Conservation (phyloP, 2,797 vertebrate genomes). For the Neosilurus hyrtlii region DNA sequence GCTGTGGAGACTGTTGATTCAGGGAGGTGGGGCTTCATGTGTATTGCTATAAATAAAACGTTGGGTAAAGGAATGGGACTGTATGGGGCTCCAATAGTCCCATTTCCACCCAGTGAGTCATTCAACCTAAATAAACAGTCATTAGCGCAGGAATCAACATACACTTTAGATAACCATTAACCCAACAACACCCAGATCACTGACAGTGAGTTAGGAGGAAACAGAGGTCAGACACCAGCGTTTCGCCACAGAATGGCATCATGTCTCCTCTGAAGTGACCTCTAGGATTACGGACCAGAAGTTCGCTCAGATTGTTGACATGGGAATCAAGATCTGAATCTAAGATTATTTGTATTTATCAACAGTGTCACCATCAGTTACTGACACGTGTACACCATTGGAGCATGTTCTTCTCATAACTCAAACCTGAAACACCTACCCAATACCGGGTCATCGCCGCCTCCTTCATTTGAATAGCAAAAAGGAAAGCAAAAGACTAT, state of each 20-base stretch:
- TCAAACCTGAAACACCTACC: constrained; percentile 61
- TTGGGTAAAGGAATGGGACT: not conserved
- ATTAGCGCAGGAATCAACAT: not conserved
- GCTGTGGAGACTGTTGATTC: not conserved
- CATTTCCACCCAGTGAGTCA: not conserved
- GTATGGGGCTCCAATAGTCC: too few relatives aligned
- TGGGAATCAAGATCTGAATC: not conserved
- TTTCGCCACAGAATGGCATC: constrained; percentile 42
- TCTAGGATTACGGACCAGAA: not conserved
- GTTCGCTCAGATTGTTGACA: too few relatives aligned
- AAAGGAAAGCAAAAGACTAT: constrained; percentile 23
- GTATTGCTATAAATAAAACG: not conserved
- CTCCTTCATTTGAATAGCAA: constrained; percentile 62
- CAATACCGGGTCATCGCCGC: constrained; percentile 65
- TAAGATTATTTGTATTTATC: not conserved
- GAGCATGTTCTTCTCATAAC: not conserved
- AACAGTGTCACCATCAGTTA: not conserved
- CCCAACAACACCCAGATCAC: not conserved
- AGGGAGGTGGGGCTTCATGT: not conserved
- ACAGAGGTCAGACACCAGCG: not conserved
- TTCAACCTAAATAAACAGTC: not conserved
- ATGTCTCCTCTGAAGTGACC: constrained; percentile 44
- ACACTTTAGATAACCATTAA: not conserved
- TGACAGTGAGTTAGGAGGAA: constrained; percentile 3
- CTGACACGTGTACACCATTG: not conserved